A percentile compares a stretch with the other conserved stretches of the same genome.
Evolutionary conservation across 2,888 invertebrate genomes (phyloP).

Genomic region (Chymomyza caudatula): DNA sequence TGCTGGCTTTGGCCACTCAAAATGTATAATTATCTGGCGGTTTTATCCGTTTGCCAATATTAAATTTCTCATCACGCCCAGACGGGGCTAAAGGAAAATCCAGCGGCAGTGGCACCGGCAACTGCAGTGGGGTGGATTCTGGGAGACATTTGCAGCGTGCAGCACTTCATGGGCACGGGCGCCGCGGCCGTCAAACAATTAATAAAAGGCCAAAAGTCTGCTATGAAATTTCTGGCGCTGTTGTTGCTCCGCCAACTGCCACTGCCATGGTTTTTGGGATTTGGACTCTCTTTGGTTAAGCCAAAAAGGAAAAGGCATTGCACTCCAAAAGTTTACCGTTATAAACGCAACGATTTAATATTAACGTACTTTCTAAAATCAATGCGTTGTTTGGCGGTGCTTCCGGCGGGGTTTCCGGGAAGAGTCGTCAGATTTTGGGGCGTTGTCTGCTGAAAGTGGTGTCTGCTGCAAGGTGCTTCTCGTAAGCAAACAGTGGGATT

Average conservation of each 20-base stretch:
- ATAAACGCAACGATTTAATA: constrained; percentile 45
- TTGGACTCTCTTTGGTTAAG: constrained; percentile 12
- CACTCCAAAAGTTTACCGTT: constrained; percentile 53
- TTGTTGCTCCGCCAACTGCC: constrained; percentile 15
- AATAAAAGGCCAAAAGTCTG: constrained; percentile 72
- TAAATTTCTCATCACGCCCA: constrained; percentile 78
- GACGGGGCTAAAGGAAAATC: constrained; percentile 22
- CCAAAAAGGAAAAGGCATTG: constrained; percentile 56
- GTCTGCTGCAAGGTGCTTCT: constrained; percentile 70
- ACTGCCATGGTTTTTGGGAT: not conserved
- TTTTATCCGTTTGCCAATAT: constrained; percentile 76
- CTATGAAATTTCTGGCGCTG: constrained; percentile 62
- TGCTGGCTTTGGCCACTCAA: constrained; percentile 60
- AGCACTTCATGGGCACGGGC: constrained; percentile 70
- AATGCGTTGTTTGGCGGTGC: constrained; percentile 36
- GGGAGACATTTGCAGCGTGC: constrained; percentile 21
- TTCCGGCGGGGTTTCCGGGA: not conserved
- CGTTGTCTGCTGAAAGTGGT: constrained; percentile 38
- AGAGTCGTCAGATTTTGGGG: not conserved
- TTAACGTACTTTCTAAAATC: constrained; percentile 58
- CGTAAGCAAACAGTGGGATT: constrained; percentile 77
- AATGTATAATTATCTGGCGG: constrained; percentile 72
- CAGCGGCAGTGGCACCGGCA: constrained; percentile 5
- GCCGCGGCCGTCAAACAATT: constrained; percentile 64
- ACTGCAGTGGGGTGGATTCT: constrained; percentile 3